Evolutionary conservation across 37 sponge, comb jelly and placozoan genomes (phyloP).

Genomic region (Halichondria panicea): DNA sequence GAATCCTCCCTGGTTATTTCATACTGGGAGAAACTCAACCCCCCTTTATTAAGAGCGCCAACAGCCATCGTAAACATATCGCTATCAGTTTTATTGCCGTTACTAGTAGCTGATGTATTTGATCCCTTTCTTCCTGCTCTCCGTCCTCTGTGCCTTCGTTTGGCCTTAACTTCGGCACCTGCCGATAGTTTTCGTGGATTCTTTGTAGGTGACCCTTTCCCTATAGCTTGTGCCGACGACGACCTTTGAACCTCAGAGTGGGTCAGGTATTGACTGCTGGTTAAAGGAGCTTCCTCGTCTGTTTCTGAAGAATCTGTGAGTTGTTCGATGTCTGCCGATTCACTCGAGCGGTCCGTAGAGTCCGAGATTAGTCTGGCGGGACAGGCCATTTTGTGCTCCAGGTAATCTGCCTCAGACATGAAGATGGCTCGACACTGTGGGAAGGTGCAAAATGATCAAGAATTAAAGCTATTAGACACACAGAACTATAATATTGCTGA

Average conservation of each 20-base stretch:
- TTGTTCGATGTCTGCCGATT: conserved; percentile 25
- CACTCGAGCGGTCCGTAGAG: conserved; percentile 27
- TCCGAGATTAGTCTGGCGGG: background rate
- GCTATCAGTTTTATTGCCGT: background rate
- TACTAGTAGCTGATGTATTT: background rate
- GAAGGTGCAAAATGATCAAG: background rate
- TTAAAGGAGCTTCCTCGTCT: background rate
- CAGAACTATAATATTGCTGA: too few relatives aligned
- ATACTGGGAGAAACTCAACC: too few relatives aligned
- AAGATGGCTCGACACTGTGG: conserved; percentile 25
- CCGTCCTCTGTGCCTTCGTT: too few relatives aligned
- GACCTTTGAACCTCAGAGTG: too few relatives aligned
- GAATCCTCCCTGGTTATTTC: too few relatives aligned
- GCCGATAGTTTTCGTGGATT: too few relatives aligned
- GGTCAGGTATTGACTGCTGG: too few relatives aligned
- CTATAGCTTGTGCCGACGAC: too few relatives aligned
- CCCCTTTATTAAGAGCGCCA: too few relatives aligned
- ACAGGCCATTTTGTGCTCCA: conserved; percentile 14
- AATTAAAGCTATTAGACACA: background rate
- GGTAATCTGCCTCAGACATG: conserved; percentile 2
- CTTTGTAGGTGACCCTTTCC: too few relatives aligned
- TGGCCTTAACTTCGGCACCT: background rate
- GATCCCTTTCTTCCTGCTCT: background rate
- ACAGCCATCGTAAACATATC: background rate
- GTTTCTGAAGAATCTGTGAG: conserved; percentile 9